These are phyloP conservation scores for Ginglymostoma cirratum DNA, from an alignment of 2,113 vertebrate species.

Conservation along the genomic window DNA sequence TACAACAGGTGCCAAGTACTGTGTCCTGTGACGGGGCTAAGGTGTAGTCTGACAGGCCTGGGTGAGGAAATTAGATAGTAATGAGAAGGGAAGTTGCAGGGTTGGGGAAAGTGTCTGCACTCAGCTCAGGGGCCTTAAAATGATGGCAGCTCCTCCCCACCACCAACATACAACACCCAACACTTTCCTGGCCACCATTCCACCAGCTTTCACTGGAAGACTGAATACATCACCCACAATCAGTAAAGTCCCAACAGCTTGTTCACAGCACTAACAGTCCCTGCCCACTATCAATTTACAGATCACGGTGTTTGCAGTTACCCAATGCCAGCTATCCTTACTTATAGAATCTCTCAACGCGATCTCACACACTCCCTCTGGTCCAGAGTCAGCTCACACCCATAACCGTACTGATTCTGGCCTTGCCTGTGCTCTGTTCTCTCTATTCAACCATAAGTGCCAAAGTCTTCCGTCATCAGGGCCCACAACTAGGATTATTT, in stretches of 20 bases:
- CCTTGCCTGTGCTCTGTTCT: background rate
- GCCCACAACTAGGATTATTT: background rate
- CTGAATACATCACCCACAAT: no score
- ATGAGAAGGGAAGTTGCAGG: background rate
- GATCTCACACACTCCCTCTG: background rate
- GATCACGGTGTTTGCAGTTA: background rate
- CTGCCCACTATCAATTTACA: background rate
- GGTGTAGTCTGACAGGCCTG: background rate
- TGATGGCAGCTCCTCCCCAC: no score
- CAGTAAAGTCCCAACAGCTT: background rate
- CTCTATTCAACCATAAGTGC: background rate
- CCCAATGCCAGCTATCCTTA: background rate
- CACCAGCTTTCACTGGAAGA: no score
- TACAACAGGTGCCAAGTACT: background rate
- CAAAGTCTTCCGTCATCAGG: background rate
- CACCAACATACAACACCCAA: no score
- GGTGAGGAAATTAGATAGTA: no score
- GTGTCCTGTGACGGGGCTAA: background rate
- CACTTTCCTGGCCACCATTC: no score
- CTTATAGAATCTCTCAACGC: background rate
- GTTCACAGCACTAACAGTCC: background rate
- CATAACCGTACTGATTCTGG: background rate
- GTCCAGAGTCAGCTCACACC: background rate
- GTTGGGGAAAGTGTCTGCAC: background rate
- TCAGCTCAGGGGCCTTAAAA: background rate